These are phyloP conservation scores for Pasiphila rectangulata DNA, from an alignment of 2,888 invertebrate species.

Conservation along the genomic window DNA sequence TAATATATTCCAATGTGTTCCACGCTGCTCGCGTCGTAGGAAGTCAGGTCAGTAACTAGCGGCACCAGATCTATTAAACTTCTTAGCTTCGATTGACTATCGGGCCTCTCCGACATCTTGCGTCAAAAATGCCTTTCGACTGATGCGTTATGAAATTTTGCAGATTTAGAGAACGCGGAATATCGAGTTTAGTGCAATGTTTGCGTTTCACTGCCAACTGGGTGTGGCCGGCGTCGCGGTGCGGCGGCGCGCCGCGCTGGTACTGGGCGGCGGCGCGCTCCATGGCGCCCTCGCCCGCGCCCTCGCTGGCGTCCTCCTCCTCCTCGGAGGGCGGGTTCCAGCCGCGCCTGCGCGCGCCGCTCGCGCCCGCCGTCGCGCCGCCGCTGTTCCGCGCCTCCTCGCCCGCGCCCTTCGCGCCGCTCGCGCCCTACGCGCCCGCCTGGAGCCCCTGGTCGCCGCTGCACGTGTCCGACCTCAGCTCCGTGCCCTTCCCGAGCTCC, in stretches of 20 bases:
- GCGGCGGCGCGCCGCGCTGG: slow-evolving; percentile 56
- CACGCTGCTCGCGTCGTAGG: slow-evolving; percentile 50
- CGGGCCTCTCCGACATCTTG: too few species aligned
- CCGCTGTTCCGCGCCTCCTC: slow-evolving; percentile 78
- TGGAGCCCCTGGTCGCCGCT: slow-evolving; percentile 87
- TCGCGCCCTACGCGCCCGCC: slow-evolving; percentile 80
- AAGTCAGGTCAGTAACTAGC: slow-evolving; percentile 71
- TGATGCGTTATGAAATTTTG: slow-evolving; percentile 19
- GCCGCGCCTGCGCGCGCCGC: slow-evolving; percentile 78
- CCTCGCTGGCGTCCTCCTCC: slow-evolving; percentile 74
- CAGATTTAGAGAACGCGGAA: slow-evolving; percentile 96
- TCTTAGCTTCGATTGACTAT: too few species aligned
- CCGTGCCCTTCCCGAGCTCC: slow-evolving; percentile 90
- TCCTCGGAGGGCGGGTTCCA: slow-evolving; percentile 94
- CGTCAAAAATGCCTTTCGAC: background rate
- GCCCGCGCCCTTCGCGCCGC: slow-evolving; percentile 69
- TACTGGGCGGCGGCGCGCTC: slow-evolving; percentile 44
- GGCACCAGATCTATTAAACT: too few species aligned
- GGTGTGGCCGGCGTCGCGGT: slow-evolving; percentile 89
- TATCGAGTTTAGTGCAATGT: slow-evolving; percentile 92
- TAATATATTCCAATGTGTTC: slow-evolving; percentile 7
- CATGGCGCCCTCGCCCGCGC: slow-evolving; percentile 52
- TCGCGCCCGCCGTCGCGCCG: slow-evolving; percentile 67
- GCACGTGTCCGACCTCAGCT: slow-evolving; percentile 93
- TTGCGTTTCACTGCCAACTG: slow-evolving; percentile 82